Evolutionary conservation across 2,888 invertebrate genomes (phyloP), one percentile per base, ranked within the genome.

Genomic region (Eristalinus sepulchralis): DNA sequence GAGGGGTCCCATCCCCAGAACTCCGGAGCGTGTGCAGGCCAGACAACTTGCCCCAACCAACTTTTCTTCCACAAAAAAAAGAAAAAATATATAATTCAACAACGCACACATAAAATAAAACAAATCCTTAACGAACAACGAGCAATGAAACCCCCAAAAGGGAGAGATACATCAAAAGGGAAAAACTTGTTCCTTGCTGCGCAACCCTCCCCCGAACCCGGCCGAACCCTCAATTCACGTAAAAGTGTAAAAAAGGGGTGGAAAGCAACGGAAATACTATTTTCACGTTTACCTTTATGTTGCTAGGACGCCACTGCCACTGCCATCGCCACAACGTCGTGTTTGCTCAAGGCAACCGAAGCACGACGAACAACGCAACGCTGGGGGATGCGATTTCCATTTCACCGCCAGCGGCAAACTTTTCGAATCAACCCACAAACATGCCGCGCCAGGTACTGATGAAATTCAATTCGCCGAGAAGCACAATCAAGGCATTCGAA

Each of bases 191-290:
- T 31, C 70, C 13, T 63, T 59, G 24, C 11, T 34, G 34, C 17
- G 17, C 39, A 34, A 31, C 9, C 66, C 73, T 22, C 11, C 62
- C 6, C 60, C 9, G 1, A 63, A 24, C 66, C 55, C 33, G 78
- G 60, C 66, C 53, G 31, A 76, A 72, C 24, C 63, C 77, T 53
- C 27, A 64, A 72, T 27, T 13, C 47, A 62, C 57, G 57, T 47
- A 77, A 80, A 81, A 62, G 64, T 60, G 60, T 36, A 60, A 68
- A 76, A 62, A 78, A 78, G 75, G 85, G 86, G 83, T 82, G 73
- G 82, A 68, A 76, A 73, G 70, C 20, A 31, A 72, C 39, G 57
- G 73, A 73, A 57, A 59, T 59, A 71, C 39, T 57, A 78, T 66
- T 78, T 84, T 59, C 33, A 64, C 64, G 31, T 84, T 70, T 77